Base-by-base conservation (phyloP, 2,113 vertebrate genomes). In the Trichechus manatus region DNA sequence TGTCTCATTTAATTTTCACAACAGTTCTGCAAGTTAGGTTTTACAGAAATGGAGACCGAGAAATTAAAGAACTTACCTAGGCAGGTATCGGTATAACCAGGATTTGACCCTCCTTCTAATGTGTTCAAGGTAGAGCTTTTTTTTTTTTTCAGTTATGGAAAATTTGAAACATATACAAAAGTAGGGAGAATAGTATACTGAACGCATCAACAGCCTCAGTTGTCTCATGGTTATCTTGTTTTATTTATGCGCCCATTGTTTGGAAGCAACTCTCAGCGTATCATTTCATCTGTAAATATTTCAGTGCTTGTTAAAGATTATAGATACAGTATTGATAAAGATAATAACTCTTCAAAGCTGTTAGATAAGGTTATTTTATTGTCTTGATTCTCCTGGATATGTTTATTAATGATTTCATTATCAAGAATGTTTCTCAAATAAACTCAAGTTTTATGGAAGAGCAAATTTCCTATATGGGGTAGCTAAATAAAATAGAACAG, bases 401-500 rank as follows among this genome's bases (percentile, higher is more conserved):
- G 27, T 96, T 96, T 89, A 87, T 89, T 77, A 93, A 61, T 87
- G 47, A 95, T 29, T 81, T 96, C 31, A 33, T 83, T 94, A n/a
- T 97, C n/a, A 50, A 74, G 56, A 85, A 29, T 70, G 31, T 66
- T 92, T 77, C 3, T 87, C 90, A 78, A 53, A 22, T 70, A 82
- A 74, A 72, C 17, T 85, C 29, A 89, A 23, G 47, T 81, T 84
- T 84, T 53, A 87, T 47, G 33, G 6, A 20, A 94, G 79, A 39
- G 53, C 11, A 70, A 29, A 85, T 78, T 95, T 74, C 64, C 88
- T 89, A 36, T 5, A 4, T 22, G 33, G 91, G 64, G 14, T 96
- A n/a, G 9, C 77, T 84, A 61, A 66, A 42, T 93, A 25, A 96
- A 96, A 44, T 66, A 39, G 20, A 84, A 72, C 31, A 36, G 42